Evolutionary conservation across 2,113 vertebrate species (phyloP).

Genomic region (Oreochromis niloticus): DNA sequence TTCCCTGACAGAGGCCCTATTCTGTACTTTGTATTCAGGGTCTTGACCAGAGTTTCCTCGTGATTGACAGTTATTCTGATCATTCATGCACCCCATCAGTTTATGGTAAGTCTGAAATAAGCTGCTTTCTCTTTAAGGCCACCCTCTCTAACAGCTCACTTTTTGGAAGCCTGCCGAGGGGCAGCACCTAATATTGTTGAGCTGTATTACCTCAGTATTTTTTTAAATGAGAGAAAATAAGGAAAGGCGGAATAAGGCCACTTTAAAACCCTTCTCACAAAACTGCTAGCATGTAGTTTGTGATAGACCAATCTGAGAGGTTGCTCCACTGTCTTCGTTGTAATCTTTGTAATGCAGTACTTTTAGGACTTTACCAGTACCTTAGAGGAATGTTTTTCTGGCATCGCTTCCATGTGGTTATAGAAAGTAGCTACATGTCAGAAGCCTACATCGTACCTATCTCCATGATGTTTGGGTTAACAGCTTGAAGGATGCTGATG

Average conservation of each 20-base stretch:
- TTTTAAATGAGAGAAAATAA: not conserved
- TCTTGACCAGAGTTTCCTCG: not conserved
- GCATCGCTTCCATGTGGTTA: not conserved
- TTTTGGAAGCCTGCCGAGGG: not conserved
- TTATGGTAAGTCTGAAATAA: not conserved
- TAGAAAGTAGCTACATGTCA: not conserved
- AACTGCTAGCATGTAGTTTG: not conserved
- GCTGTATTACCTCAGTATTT: accelerated
- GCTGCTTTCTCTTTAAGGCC: not conserved
- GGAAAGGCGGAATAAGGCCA: not conserved
- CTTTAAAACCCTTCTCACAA: not conserved
- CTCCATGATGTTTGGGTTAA: not conserved
- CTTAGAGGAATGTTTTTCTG: not conserved
- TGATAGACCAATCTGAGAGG: accelerated
- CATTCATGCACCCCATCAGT: not conserved
- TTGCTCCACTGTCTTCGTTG: not conserved
- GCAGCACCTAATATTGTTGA: not conserved
- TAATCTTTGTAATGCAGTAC: not conserved
- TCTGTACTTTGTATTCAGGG: not conserved
- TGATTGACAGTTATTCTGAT: not conserved
- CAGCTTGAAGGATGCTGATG: not conserved
- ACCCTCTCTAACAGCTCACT: not conserved
- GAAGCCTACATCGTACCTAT: not conserved
- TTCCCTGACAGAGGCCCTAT: not conserved
- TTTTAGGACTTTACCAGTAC: not conserved